Percentiles rank a stretch among this genome's conserved stretches.
phyloP scores from a whole-genome alignment of 2,113 vertebrate species.

The Dipodomys stephensi region DNA sequence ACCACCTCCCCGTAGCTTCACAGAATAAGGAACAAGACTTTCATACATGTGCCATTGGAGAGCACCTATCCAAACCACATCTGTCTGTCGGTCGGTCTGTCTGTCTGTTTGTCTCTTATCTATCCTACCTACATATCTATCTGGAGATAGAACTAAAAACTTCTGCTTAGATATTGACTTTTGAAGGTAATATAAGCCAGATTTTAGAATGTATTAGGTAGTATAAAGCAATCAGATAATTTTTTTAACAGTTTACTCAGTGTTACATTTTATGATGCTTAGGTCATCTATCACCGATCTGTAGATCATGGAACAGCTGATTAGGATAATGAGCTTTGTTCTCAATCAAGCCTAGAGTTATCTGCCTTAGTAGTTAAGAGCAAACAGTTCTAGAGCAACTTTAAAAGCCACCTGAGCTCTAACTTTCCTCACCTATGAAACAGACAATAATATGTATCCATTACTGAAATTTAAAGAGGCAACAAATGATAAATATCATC shows the following conservation, averaged over 20 bases:
- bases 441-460: background rate
- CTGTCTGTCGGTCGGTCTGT: background rate
- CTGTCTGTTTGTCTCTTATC: background rate
- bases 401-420: background rate
- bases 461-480: background rate
- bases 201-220: slow-evolving; percentile 25
- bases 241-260: background rate
- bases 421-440: background rate
- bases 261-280: background rate
- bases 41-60: background rate
- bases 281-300: background rate
- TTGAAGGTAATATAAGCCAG: background rate
- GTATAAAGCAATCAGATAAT: background rate
- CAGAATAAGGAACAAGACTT: background rate
- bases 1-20: background rate
- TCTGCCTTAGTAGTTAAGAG: background rate
- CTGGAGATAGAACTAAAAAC: background rate
- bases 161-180: background rate
- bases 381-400: background rate
- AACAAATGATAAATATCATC: background rate
- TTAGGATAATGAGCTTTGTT: background rate
- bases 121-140: background rate
- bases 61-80: background rate
- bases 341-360: background rate
- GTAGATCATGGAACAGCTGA: too few relatives aligned